Evolutionary conservation across 2,797 vertebrate genomes (phyloP), one percentile per base, ranked within the genome.

Genomic region (Triplophysa bombifrons): DNA sequence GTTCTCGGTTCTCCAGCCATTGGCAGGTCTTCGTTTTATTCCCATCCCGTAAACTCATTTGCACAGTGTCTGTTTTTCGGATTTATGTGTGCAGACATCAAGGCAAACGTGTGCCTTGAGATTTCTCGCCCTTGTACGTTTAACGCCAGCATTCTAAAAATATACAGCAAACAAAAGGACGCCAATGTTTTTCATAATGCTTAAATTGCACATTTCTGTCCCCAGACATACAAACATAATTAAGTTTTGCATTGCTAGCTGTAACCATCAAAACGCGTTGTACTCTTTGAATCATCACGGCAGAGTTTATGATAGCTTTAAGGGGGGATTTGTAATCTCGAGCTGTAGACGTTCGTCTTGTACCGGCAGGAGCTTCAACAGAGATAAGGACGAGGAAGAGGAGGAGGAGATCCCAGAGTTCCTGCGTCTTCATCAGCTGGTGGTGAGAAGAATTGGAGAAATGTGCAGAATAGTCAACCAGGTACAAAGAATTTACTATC

Each of bases 381-480:
- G 82, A 66, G 89, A 60, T 25, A 90, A 86, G 80, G 89, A 89
- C 0, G 77, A 91, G 2, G 41, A 41, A 41, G 94, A 94, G 38
- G 93, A 92, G 5, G 92, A 94, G 22, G 93, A 95, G 72, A 83
- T 94, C 0, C 93, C 92, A 0, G 95, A 98, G 80, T 96, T 94
- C 81, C 85, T 95, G 66, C 89, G 91, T 55, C 93, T 99, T 69
- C 96, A 98, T 88, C 96, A 95, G 51, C 85, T 91, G 76, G 91
- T 99, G 64, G 95, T 98, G 80, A 94, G 94, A 86, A 96, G 95
- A 86, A 95, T 98, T 13, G 95, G 95, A 12, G 97, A 99, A 88
- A 96, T 98, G 88, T 98, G 97, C 90, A 93, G 97, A 66, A 92
- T 96, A 19, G 97, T 99, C 66, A 99, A 99, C 83, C 98, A 99